These are phyloP conservation scores for Cariama cristata DNA, from an alignment of 2,113 vertebrate genomes.

Conservation along the genomic window DNA sequence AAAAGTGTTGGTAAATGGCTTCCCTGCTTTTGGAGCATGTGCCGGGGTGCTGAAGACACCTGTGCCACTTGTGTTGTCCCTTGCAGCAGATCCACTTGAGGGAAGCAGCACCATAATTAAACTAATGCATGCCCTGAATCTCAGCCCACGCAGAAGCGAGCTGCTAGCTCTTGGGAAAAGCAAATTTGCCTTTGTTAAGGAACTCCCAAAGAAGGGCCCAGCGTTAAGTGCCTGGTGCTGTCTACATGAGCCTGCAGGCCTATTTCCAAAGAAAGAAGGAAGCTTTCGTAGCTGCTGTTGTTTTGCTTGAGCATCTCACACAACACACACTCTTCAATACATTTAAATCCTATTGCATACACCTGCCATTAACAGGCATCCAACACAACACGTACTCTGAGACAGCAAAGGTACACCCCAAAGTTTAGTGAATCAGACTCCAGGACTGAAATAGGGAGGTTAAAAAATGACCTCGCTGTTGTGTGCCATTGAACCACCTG, in stretches of 20 bases:
- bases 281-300: rapidly evolving
- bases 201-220: not conserved
- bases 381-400: rapidly evolving
- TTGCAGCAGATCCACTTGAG: not conserved
- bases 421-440: not conserved
- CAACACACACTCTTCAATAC: rapidly evolving
- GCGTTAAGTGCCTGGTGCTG: rapidly evolving
- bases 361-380: not conserved
- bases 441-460: not conserved
- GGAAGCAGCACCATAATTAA: not conserved
- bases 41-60: not conserved
- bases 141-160: rapidly evolving
- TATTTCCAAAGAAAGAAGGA: not conserved
- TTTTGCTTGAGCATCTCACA: rapidly evolving
- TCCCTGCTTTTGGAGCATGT: not conserved
- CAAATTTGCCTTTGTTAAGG: not conserved
- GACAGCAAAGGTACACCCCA: not conserved
- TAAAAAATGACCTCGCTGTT: not conserved
- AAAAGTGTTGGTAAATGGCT: not conserved
- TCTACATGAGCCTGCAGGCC: rapidly evolving
- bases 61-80: not conserved
- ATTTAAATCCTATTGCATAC: rapidly evolving
- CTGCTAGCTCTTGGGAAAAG: not conserved
- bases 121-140: rapidly evolving
- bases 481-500: rapidly evolving